Evolutionary conservation across 1,140 invertebrate species (phyloP), one percentile per base, ranked within the genome.

Genomic region (Lepidostoma basale): DNA sequence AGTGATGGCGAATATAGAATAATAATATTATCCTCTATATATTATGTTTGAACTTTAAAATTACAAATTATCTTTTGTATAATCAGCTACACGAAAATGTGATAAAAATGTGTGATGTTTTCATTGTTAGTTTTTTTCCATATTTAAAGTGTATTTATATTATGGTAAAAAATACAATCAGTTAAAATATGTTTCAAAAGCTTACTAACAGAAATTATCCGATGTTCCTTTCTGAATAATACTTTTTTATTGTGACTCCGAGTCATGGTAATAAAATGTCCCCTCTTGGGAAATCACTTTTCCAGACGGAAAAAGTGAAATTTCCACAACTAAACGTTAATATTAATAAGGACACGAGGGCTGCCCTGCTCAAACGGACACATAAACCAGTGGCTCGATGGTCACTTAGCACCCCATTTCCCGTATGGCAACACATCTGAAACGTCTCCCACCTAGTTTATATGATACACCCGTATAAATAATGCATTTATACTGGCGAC

Each of bases 271-370:
- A 22, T 20, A 9, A 10, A 33, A 18, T 36, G 9, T 16, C 18
- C 14, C 16, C 59, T 62, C 59, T 26, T n/a, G 69, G 69, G 69
- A 70, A 67, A 70, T 70, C 69, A 70, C 22, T 62, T 18, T 26
- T 44, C 33, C 36, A 8, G 10, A 14, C 36, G 62, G 39, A 65
- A 44, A 30, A 62, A 49, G 64, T 33, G 62, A 63, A 60, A 33
- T 58, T 62, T 52, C 62, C 12, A 56, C 23, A 49, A 60, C 42
- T 36, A 56, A 54, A 59, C 59, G 63, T 66, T 60, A 70, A 70
- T 70, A 66, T 70, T 70, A 70, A 70, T 59, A 59, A 60, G 39
- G 16, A 22, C n/a, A 26, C 20, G 25, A 23, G 33, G 45, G 14
- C 16, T 14, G 36, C 28, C 14, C 28, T 18, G n/a, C 8, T 23